phyloP scores from a whole-genome alignment of 1,140 invertebrate genomes.

The Diorhabda carinulata region DNA sequence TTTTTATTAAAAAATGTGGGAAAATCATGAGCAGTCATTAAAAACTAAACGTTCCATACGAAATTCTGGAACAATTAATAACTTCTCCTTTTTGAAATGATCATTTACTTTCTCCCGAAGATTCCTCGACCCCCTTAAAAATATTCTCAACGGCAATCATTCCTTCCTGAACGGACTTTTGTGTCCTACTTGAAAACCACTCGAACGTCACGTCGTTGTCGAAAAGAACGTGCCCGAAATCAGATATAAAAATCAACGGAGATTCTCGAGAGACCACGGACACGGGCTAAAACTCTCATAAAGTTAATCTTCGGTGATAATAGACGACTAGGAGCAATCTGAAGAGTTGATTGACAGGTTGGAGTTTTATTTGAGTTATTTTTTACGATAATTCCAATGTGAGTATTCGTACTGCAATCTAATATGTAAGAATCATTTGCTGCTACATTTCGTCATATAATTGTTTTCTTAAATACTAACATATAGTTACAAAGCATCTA shows the following conservation, averaged over 20 bases:
- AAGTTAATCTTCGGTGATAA: conserved; percentile 37
- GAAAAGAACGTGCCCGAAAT: conserved; percentile 42
- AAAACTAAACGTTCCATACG: not conserved
- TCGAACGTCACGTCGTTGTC: conserved; percentile 39
- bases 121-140: not conserved
- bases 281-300: conserved; percentile 27
- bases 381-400: not conserved
- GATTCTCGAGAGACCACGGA: conserved; percentile 31
- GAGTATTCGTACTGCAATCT: no score
- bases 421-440: no score
- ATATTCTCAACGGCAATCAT: conserved; percentile 26
- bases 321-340: conserved; percentile 9
- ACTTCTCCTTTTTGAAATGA: not conserved
- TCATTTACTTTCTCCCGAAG: not conserved
- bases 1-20: no score
- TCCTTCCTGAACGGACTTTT: conserved; percentile 19
- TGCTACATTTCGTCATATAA: no score
- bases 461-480: no score
- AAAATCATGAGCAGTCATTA: no score
- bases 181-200: conserved; percentile 22
- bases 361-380: not conserved
- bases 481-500: no score
- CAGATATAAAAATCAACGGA: conserved; percentile 40
- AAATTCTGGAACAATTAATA: not conserved
- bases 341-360: conserved; percentile 12